A percentile compares a stretch with the other conserved stretches of the same genome.
phyloP scores from a whole-genome alignment of 2,888 invertebrate species.

The Cataglyphis livida region DNA sequence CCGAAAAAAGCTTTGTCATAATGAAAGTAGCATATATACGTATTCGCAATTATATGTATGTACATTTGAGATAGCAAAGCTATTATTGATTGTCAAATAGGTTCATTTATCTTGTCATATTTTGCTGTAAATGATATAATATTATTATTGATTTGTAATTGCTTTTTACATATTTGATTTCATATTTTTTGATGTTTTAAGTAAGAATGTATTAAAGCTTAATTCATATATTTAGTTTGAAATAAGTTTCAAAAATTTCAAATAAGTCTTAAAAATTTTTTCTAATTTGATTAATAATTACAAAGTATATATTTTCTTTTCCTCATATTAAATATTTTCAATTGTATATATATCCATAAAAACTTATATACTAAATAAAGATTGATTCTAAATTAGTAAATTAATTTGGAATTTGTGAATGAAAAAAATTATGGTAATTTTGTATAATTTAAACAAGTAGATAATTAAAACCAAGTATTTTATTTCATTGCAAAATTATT shows the following conservation, averaged over 20 bases:
- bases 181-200: neutral
- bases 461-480: neutral
- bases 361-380: neutral
- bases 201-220: neutral
- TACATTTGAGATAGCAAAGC: neutral
- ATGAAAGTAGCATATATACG: neutral
- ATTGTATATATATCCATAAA: neutral
- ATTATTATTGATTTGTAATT: neutral
- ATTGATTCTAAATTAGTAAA: neutral
- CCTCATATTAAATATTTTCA: neutral
- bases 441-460: neutral
- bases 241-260: neutral
- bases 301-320: neutral
- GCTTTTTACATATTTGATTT: neutral
- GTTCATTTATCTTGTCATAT: neutral
- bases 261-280: neutral
- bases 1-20: slow-evolving; percentile 33
- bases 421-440: neutral
- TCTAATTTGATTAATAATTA: neutral
- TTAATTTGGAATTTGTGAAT: neutral
- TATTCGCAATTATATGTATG: no score
- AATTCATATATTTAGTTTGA: neutral
- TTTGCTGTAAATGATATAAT: neutral
- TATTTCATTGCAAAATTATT: slow-evolving; percentile 7
- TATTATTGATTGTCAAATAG: neutral